Base-by-base conservation (phyloP, 2,113 vertebrate species). In the Hystrix brachyura region DNA sequence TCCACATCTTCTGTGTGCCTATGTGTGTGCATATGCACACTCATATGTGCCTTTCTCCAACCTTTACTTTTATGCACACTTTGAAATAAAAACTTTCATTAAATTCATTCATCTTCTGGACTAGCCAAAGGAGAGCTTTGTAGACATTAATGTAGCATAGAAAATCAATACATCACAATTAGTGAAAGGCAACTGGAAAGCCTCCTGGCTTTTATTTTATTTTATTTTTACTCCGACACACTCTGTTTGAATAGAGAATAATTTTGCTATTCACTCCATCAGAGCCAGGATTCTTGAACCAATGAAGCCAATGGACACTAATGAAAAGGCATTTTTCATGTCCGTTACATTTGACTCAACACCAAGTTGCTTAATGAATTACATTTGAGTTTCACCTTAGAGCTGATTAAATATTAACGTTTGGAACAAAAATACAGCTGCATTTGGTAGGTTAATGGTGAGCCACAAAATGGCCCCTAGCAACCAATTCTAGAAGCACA, bases 321-420 rank as follows among this genome's bases (percentile, higher is more conserved):
- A 98, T 98, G 97, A 98, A 98, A 98, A 98, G 92, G 62, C 96
- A 98, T 98, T 98, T 98, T 97, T 98, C 98, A 98, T 98, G 98
- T 98, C 97, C 32, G 80, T 95, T 98, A 95, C 97, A 97, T 98
- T 96, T 97, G 97, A 98, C 97, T 97, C 94, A 97, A 97, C 97
- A 98, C 97, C 97, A 97, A 96, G 90, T 83, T 96, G 88, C 90
- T 96, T 98, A 98, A 98, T 98, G 95, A 98, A 98, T 98, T 98
- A 96, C 96, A 96, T 98, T 98, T 98, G 97, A 86, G 94, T 95
- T 98, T 98, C 94, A 97, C 97, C 98, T 98, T 97, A 92, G 96
- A 97, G 90, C 93, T 97, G 96, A 98, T 98, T 98, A 98, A 98
- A 97, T 97, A 98, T 97, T 98, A 98, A 98, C 97, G 97, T 95